Evolutionary conservation across 64 coral and sea anemone species (phyloP).

Genomic region (Stichodactyla mertensii): DNA sequence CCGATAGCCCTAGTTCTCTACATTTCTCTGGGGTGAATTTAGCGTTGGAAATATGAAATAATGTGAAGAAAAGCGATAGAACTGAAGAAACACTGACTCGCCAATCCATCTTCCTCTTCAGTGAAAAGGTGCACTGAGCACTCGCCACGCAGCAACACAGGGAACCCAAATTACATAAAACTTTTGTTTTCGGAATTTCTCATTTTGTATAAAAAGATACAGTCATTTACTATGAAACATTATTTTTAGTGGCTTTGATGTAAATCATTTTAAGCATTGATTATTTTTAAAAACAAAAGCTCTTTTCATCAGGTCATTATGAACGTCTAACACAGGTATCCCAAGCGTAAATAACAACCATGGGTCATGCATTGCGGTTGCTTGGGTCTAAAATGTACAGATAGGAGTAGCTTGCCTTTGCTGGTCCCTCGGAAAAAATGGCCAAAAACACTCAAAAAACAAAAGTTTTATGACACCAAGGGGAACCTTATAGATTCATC

Average conservation of each 20-base stretch:
- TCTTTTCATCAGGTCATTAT: not conserved
- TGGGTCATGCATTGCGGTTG: not conserved
- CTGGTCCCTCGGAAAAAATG: not conserved
- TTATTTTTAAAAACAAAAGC: not conserved
- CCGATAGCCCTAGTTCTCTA: slow-evolving; percentile 79
- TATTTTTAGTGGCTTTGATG: too few relatives aligned
- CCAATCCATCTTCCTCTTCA: slow-evolving; percentile 59
- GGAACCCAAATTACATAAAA: not conserved
- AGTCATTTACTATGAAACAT: too few relatives aligned
- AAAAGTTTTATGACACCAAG: not conserved
- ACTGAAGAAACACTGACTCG: slow-evolving; percentile 56
- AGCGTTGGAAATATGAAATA: slow-evolving; percentile 52
- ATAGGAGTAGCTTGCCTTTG: not conserved
- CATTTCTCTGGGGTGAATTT: slow-evolving; percentile 89
- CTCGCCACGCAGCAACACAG: slow-evolving; percentile 10
- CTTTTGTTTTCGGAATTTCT: not conserved
- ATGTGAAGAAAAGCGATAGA: slow-evolving; percentile 66
- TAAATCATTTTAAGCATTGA: too few relatives aligned
- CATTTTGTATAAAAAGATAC: too few relatives aligned
- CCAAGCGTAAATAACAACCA: not conserved
- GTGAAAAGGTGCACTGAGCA: not conserved
- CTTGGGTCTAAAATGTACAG: not conserved
- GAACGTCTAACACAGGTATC: not conserved
- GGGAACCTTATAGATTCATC: not conserved
- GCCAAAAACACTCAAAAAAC: not conserved